A percentile compares a stretch with the other conserved stretches of the same genome.
Evolutionary conservation across 2,113 vertebrate species (phyloP).

Genomic region (Tautogolabrus adspersus): DNA sequence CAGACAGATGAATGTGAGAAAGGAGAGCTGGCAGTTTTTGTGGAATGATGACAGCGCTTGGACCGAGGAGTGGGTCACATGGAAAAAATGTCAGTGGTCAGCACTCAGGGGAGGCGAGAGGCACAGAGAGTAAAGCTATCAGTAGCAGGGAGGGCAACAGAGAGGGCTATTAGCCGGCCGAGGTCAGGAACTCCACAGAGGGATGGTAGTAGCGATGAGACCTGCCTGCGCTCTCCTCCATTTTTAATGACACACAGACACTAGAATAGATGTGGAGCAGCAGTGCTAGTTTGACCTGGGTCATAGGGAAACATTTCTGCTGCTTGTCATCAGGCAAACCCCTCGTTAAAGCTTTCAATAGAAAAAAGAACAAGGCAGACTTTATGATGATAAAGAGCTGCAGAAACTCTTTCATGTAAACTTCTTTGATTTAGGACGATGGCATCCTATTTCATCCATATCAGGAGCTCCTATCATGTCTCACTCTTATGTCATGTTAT

Average conservation of each 20-base stretch:
- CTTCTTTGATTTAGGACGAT: slow-evolving; percentile 16
- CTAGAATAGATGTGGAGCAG: slow-evolving; percentile 32
- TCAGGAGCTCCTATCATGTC: neutral
- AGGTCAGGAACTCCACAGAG: slow-evolving; percentile 60
- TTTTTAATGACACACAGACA: slow-evolving; percentile 65
- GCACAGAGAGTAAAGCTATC: slow-evolving; percentile 11
- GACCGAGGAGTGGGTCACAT: slow-evolving; percentile 31
- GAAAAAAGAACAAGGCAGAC: slow-evolving; percentile 26
- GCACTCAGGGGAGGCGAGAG: slow-evolving; percentile 47
- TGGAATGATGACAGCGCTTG: slow-evolving; percentile 29
- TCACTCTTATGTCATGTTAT: neutral
- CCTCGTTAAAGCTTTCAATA: slow-evolving; percentile 25
- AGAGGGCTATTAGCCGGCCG: slow-evolving; percentile 35
- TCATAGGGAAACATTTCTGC: slow-evolving; percentile 6
- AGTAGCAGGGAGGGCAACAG: slow-evolving; percentile 28
- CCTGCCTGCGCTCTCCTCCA: slow-evolving; percentile 48
- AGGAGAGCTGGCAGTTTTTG: neutral
- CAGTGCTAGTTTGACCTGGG: slow-evolving; percentile 16
- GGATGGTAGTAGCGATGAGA: slow-evolving; percentile 27
- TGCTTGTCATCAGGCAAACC: slow-evolving; percentile 33
- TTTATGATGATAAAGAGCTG: neutral
- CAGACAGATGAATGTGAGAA: slow-evolving; percentile 37
- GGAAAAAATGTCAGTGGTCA: slow-evolving; percentile 62
- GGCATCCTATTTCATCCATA: slow-evolving; percentile 24
- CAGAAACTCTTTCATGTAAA: neutral